These are phyloP conservation scores for Thalassarche chlororhynchos DNA, from an alignment of 2,113 vertebrate genomes.

Conservation along the genomic window DNA sequence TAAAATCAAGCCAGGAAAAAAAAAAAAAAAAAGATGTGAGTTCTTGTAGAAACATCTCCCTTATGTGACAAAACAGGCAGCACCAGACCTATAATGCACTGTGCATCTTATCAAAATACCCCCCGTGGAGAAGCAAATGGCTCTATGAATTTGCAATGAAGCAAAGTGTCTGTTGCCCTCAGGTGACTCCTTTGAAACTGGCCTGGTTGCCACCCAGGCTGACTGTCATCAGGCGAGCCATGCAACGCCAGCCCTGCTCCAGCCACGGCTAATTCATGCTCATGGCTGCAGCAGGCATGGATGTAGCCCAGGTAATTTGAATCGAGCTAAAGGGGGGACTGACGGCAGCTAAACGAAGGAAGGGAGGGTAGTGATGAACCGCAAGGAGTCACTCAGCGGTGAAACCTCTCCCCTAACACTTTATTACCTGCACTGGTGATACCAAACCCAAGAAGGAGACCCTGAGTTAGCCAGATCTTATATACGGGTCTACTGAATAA, in stretches of 20 bases:
- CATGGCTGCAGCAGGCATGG: accelerated
- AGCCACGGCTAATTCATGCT: background rate
- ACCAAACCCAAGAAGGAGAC: background rate
- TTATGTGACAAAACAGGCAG: background rate
- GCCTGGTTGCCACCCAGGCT: background rate
- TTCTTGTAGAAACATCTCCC: background rate
- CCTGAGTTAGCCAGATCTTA: background rate
- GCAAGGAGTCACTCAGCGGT: background rate
- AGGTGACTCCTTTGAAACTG: background rate
- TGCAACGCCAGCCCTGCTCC: background rate
- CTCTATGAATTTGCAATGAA: background rate
- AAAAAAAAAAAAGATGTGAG: background rate
- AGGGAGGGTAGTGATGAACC: background rate
- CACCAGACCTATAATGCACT: accelerated
- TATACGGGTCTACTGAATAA: accelerated
- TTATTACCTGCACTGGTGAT: background rate
- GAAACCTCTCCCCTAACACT: background rate
- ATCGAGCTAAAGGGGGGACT: accelerated
- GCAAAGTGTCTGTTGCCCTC: background rate
- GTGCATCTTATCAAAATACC: background rate
- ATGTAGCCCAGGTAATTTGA: background rate
- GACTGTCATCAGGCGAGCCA: accelerated
- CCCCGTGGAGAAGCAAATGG: background rate
- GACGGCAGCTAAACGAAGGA: background rate
- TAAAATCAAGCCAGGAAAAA: background rate